A percentile compares a stretch with the other conserved stretches of the same genome.
Evolutionary conservation across 1,140 invertebrate species (phyloP).

Genomic region (Achatina immaculata): DNA sequence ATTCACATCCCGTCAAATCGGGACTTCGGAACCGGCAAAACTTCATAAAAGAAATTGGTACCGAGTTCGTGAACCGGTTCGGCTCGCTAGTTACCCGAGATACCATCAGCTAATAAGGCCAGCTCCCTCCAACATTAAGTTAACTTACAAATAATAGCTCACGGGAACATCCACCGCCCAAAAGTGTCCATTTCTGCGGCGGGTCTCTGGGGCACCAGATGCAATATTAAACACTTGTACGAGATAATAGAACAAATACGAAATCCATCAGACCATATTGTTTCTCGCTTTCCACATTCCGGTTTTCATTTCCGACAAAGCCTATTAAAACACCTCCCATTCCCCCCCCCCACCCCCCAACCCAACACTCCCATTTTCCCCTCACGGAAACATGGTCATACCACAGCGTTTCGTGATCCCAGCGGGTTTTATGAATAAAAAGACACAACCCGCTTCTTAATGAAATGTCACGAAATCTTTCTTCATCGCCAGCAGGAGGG

Average conservation of each 20-base stretch:
- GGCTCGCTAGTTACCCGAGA: background rate
- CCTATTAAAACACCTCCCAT: background rate
- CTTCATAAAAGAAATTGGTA: constrained; percentile 37
- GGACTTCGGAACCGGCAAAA: constrained; percentile 18
- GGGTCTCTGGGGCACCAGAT: constrained; percentile 13
- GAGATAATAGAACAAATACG: background rate
- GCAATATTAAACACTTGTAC: constrained; percentile 29
- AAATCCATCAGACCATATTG: constrained; percentile 14
- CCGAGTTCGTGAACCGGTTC: constrained; percentile 8
- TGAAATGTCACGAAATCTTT: too few relatives aligned
- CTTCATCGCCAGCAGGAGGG: too few relatives aligned
- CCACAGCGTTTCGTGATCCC: too few relatives aligned
- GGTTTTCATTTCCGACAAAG: background rate
- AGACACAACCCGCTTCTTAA: too few relatives aligned
- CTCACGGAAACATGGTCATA: too few relatives aligned
- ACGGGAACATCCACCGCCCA: background rate
- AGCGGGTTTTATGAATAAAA: too few relatives aligned
- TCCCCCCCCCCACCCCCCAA: too few relatives aligned
- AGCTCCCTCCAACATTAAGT: background rate
- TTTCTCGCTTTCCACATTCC: constrained; percentile 25
- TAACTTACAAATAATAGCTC: constrained; percentile 29
- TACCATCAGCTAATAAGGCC: constrained; percentile 33
- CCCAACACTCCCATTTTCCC: too few relatives aligned
- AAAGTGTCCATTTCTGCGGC: constrained; percentile 1
- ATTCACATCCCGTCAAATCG: background rate